phyloP scores from a whole-genome alignment of 2,797 vertebrate species.

The Falco columbarius region DNA sequence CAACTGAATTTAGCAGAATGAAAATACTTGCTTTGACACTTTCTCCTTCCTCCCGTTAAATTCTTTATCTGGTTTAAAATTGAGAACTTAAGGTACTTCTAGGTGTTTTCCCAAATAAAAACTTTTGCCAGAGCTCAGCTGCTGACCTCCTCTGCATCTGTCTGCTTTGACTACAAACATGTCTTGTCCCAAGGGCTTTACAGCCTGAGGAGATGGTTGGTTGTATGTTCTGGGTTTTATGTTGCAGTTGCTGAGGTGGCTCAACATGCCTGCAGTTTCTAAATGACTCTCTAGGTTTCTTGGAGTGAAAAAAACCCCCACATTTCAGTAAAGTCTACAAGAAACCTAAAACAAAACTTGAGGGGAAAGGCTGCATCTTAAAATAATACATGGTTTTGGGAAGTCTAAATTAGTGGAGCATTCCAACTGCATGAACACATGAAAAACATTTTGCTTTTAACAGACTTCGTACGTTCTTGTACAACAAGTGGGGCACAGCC shows the following conservation, averaged over 20 bases:
- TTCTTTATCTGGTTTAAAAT: background rate
- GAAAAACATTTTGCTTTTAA: background rate
- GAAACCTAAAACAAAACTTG: background rate
- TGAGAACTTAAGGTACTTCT: background rate
- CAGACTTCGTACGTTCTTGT: background rate
- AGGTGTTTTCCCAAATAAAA: background rate
- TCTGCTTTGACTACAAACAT: background rate
- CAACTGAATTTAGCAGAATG: background rate
- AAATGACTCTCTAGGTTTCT: background rate
- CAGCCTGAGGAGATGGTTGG: background rate
- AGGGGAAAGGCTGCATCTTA: background rate
- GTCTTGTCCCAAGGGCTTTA: background rate
- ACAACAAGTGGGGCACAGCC: background rate
- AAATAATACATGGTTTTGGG: background rate
- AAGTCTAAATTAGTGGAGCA: background rate
- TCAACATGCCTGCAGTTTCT: background rate
- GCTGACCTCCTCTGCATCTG: background rate
- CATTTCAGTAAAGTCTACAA: background rate
- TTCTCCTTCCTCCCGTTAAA: background rate
- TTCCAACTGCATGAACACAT: accelerated
- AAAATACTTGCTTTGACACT: background rate
- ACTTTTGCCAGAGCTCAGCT: background rate
- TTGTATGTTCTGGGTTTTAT: background rate
- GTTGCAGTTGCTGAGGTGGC: background rate
- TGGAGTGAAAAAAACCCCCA: background rate